phyloP scores from a whole-genome alignment of 2,888 invertebrate genomes.

The Chrysodeixis includens region DNA sequence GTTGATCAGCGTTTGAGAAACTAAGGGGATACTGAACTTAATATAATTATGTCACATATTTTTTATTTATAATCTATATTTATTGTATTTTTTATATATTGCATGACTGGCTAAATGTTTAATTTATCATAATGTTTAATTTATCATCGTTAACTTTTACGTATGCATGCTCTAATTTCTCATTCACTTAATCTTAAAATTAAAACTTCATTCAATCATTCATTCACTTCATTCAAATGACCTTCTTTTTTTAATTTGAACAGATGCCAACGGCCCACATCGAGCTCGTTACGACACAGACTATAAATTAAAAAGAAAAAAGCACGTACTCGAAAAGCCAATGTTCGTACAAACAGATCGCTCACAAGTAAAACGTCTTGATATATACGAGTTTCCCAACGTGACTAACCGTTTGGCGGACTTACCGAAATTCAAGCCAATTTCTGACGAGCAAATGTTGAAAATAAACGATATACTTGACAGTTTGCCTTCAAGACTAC shows the following conservation, averaged over 20 bases:
- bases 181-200: slow-evolving; percentile 36
- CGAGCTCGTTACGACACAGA: slow-evolving; percentile 78
- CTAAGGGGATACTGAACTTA: too few relatives aligned
- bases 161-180: slow-evolving; percentile 18
- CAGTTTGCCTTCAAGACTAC: slow-evolving; percentile 65
- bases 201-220: slow-evolving; percentile 26
- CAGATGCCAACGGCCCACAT: slow-evolving; percentile 87
- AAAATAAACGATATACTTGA: slow-evolving; percentile 80
- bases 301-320: slow-evolving; percentile 62
- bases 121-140: neutral
- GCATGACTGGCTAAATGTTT: slow-evolving; percentile 1
- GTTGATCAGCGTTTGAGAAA: too few relatives aligned
- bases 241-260: slow-evolving; percentile 70
- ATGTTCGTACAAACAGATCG: slow-evolving; percentile 82
- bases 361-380: slow-evolving; percentile 68
- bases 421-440: slow-evolving; percentile 83
- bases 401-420: slow-evolving; percentile 64
- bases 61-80: neutral
- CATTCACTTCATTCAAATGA: slow-evolving; percentile 60
- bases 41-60: too few relatives aligned
- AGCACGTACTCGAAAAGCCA: slow-evolving; percentile 73
- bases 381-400: slow-evolving; percentile 73
- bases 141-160: neutral
- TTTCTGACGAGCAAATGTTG: slow-evolving; percentile 82
- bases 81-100: neutral